Percentiles rank a stretch among this genome's conserved stretches.
phyloP scores from a whole-genome alignment of 2,797 vertebrate species.

The Spinibarbus caldwelli region DNA sequence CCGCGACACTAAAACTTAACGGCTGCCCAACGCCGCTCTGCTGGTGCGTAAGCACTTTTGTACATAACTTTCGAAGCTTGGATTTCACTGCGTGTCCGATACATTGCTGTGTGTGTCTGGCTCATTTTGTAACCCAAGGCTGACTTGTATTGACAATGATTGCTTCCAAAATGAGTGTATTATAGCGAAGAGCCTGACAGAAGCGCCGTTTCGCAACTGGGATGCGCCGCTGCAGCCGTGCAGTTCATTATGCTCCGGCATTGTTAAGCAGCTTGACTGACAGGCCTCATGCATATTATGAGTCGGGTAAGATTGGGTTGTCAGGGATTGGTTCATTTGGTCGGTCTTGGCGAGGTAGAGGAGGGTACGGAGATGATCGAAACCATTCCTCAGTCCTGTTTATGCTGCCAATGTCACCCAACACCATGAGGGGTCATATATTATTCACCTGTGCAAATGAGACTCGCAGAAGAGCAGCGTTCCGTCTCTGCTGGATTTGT shows the following conservation, averaged over 20 bases:
- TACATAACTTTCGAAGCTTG: constrained; percentile 11
- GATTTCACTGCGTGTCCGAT: neutral
- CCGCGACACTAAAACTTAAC: constrained; percentile 86
- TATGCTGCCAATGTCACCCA: constrained; percentile 57
- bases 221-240: constrained; percentile 60
- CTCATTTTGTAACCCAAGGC: constrained; percentile 74
- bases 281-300: constrained; percentile 72
- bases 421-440: constrained; percentile 68
- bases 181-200: constrained; percentile 87
- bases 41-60: constrained; percentile 82
- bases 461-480: constrained; percentile 32
- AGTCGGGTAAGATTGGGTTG: constrained; percentile 70
- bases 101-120: constrained; percentile 4
- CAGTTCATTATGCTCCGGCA: constrained; percentile 76
- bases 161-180: constrained; percentile 90
- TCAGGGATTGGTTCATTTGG: constrained; percentile 75
- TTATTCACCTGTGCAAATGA: constrained; percentile 59
- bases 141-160: constrained; percentile 94
- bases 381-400: constrained; percentile 69
- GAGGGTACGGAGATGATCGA: constrained; percentile 68
- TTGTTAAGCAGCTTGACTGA: constrained; percentile 74
- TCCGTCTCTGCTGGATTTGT: constrained; percentile 57
- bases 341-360: constrained; percentile 23
- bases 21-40: constrained; percentile 82
- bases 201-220: constrained; percentile 63